phyloP scores from a whole-genome alignment of 1,140 invertebrate genomes.

The Metaphire vulgaris region DNA sequence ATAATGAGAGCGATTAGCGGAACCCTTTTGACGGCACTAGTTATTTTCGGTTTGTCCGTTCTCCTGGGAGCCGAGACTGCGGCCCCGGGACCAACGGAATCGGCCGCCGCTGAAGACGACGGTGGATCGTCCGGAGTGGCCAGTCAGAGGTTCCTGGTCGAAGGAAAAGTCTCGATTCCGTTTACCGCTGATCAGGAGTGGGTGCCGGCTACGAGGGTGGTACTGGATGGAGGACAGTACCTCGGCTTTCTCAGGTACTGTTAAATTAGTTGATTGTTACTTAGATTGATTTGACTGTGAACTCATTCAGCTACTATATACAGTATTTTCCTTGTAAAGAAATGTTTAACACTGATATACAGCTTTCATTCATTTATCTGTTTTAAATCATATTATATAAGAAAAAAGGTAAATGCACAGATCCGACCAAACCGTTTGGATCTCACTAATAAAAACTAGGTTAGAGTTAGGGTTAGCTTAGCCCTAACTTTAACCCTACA shows the following conservation, averaged over 20 bases:
- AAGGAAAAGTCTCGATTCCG: conserved; percentile 73
- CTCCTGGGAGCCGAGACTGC: too few relatives aligned
- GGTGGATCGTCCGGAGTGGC: too few relatives aligned
- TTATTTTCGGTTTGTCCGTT: too few relatives aligned
- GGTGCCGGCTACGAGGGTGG: conserved; percentile 69
- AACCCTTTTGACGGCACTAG: too few relatives aligned
- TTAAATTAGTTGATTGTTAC: conserved; percentile 30
- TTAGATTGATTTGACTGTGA: too few relatives aligned
- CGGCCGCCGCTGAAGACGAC: too few relatives aligned
- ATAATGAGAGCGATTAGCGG: too few relatives aligned
- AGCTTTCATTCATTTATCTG: neutral
- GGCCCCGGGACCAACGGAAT: too few relatives aligned
- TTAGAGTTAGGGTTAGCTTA: too few relatives aligned
- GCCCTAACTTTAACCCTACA: conserved; percentile 28
- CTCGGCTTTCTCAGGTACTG: conserved; percentile 76
- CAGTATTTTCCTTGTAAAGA: too few relatives aligned
- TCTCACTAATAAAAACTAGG: neutral
- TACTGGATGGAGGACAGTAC: conserved; percentile 79
- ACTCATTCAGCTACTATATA: neutral
- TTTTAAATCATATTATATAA: neutral
- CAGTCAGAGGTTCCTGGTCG: conserved; percentile 63
- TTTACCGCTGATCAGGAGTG: conserved; percentile 58
- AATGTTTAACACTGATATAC: neutral
- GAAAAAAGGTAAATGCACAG: neutral
- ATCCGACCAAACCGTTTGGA: neutral